Conservation (phyloP, 2,797 vertebrate genomes). For the Acipenser ruthenus region DNA sequence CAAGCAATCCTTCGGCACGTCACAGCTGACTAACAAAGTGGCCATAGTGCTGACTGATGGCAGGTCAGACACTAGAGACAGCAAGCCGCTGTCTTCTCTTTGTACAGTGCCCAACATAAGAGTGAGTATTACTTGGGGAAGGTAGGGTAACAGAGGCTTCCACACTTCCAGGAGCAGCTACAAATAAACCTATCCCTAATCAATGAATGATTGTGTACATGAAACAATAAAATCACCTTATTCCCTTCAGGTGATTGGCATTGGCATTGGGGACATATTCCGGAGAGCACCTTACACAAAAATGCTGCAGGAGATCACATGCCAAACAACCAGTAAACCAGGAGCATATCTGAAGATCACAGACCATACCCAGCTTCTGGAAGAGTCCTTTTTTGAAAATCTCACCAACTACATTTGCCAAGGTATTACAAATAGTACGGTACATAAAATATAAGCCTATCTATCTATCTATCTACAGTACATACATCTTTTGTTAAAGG, state of each 20-base stretch:
- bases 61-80: slow-evolving; percentile 27
- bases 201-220: too few relatives aligned
- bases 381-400: slow-evolving; percentile 26
- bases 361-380: slow-evolving; percentile 27
- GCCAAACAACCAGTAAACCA: slow-evolving; percentile 9
- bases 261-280: slow-evolving; percentile 32
- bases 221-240: not conserved
- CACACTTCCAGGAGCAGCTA: too few relatives aligned
- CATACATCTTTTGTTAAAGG: too few relatives aligned
- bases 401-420: slow-evolving; percentile 26
- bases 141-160: not conserved
- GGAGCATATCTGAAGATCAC: slow-evolving; percentile 21
- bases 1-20: slow-evolving; percentile 19
- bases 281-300: slow-evolving; percentile 19
- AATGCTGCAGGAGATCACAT: slow-evolving; percentile 25
- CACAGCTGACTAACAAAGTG: slow-evolving; percentile 25
- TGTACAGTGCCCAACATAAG: slow-evolving; percentile 28
- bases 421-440: slow-evolving; percentile 13
- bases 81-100: slow-evolving; percentile 29
- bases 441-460: not conserved
- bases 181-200: too few relatives aligned
- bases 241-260: slow-evolving; percentile 27
- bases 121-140: slow-evolving; percentile 16
- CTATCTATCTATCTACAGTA: too few relatives aligned
- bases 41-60: slow-evolving; percentile 32